phyloP scores from a whole-genome alignment of 2,797 vertebrate species.

The Sphenodon punctatus region DNA sequence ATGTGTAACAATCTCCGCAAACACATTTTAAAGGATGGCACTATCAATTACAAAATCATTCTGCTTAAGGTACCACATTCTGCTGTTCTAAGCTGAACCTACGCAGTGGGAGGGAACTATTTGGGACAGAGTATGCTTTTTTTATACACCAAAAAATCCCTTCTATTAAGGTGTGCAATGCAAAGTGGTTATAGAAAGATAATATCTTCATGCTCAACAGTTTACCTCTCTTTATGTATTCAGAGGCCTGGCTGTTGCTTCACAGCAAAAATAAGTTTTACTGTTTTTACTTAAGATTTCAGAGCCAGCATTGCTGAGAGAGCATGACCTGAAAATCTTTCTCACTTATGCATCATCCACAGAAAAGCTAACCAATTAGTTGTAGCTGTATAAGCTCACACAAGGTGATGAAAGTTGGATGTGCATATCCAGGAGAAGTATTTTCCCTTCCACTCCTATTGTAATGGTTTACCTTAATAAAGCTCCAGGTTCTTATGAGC shows the following conservation, averaged over 20 bases:
- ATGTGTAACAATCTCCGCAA: neutral
- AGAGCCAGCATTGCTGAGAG: neutral
- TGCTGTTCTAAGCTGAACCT: too few species aligned
- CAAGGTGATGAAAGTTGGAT: neutral
- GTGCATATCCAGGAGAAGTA: neutral
- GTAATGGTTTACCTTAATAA: neutral
- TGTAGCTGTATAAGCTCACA: accelerated
- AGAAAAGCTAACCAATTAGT: neutral
- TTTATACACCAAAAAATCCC: too few species aligned
- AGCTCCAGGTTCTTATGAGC: neutral
- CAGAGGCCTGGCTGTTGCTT: neutral
- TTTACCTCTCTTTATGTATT: neutral
- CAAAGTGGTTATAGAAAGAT: neutral
- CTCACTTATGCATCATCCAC: neutral
- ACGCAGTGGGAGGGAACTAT: too few species aligned
- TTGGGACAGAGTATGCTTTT: too few species aligned
- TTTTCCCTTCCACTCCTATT: neutral
- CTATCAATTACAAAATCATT: too few species aligned
- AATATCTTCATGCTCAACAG: neutral
- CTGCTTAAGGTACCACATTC: too few species aligned
- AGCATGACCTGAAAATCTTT: neutral
- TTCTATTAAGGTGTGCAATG: neutral
- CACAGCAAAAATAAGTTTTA: neutral
- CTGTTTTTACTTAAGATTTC: neutral
- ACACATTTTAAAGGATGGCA: too few species aligned